Base-by-base conservation (phyloP, 2,888 invertebrate genomes). In the Lydus trimaculatus region DNA sequence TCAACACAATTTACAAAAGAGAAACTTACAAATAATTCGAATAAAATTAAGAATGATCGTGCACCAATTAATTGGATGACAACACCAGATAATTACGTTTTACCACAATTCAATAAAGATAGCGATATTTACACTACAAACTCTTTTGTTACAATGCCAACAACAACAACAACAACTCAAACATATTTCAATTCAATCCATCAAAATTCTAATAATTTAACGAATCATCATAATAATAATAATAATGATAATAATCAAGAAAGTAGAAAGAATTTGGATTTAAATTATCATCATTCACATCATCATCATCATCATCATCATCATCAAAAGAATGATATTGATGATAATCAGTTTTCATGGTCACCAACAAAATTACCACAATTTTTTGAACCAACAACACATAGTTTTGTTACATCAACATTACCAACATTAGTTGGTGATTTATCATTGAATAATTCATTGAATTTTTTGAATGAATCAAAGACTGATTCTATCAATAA, bases 51-150 rank as follows among this genome's bases (percentile, higher is more conserved):
- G 74, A 69, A 60, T 68, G 39, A 56, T 28, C 85, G 87, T 72
- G 85, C 87, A 5, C 87, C 89, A 0, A 88, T 89, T 0, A 90
- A 90, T 76, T 90, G 90, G 90, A 90, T 90, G 90, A 89, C 89
- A 75, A 86, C 89, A 0, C 88, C 89, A 0, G 88, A 88, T 28
- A 28, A 28, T 63, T 85, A 87, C 63, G 84, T 86, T 71, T 75
- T 87, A 20, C 86, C 87, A 7, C 84, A 86, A 8, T 86, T 87
- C 65, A 83, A 84, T 6, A 87, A 87, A 69, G 79, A 78, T 6
- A 67, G 63, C n/a, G 80, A 82, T 63, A 80, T 79, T 67, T 81
- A 82, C 65, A 68, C 81, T 1, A 74, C 80, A 17, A 78, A 74
- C 63, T 77, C 80, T n/a, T 78, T 76, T 63, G 70, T 74, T 7